These are phyloP conservation scores for Urocynchramus pylzowi DNA, from an alignment of 2,113 vertebrate species.

Conservation along the genomic window DNA sequence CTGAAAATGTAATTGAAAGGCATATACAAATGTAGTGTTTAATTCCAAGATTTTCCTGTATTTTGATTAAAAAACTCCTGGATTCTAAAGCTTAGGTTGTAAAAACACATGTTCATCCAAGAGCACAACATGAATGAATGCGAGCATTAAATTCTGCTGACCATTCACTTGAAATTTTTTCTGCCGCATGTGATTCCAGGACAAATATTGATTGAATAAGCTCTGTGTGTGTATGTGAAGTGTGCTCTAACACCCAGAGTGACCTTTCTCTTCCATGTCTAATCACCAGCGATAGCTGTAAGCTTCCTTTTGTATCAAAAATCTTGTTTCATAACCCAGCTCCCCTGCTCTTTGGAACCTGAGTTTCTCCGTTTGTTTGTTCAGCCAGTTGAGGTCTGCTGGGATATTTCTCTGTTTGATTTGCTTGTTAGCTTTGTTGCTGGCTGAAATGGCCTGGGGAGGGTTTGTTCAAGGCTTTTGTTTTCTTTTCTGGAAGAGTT, in stretches of 20 bases:
- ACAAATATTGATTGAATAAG: conserved; percentile 46
- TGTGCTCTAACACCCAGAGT: not conserved
- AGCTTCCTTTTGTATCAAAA: conserved; percentile 51
- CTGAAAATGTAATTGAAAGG: not conserved
- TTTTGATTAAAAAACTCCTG: not conserved
- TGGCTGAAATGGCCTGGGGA: not conserved
- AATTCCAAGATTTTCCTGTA: not conserved
- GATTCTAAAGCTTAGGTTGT: not conserved
- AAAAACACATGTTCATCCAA: not conserved
- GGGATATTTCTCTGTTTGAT: conserved; percentile 49
- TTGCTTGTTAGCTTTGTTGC: conserved; percentile 8
- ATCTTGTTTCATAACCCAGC: conserved; percentile 23
- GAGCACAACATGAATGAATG: conserved; percentile 25
- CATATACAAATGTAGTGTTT: not conserved
- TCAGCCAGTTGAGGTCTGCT: conserved; percentile 26
- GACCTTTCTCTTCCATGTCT: conserved; percentile 23
- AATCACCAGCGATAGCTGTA: conserved; percentile 7
- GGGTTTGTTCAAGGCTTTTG: conserved; percentile 5
- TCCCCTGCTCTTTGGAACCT: conserved; percentile 44
- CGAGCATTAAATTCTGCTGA: conserved; percentile 4
- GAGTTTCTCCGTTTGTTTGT: conserved; percentile 22
- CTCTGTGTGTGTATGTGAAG: not conserved
- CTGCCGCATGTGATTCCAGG: not conserved
- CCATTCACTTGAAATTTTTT: conserved; percentile 27
- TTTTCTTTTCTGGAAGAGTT: not conserved